A percentile compares a stretch with the other conserved stretches of the same genome.
These are phyloP conservation scores for Tursiops truncatus DNA, from an alignment of 2,113 vertebrate genomes.

Conservation along the genomic window DNA sequence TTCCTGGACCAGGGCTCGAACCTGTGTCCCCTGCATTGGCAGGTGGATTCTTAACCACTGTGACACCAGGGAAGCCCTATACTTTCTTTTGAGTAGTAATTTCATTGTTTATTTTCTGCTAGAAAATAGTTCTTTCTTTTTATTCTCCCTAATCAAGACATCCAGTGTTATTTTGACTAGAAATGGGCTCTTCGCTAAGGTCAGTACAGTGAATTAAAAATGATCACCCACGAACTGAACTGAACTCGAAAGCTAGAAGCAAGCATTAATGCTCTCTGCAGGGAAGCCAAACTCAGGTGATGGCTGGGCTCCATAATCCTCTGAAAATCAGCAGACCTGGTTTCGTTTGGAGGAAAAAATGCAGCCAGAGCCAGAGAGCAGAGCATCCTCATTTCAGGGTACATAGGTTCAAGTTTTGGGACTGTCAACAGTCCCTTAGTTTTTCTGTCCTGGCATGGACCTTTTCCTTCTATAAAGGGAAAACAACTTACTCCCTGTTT, in stretches of 20 bases:
- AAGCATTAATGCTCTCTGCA: not conserved
- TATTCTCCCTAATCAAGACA: not conserved
- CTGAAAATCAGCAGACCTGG: not conserved
- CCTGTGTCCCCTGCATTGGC: too few species aligned
- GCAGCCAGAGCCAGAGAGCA: not conserved
- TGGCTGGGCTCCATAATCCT: not conserved
- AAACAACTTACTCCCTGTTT: not conserved
- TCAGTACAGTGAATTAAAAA: not conserved
- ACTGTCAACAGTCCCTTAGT: not conserved
- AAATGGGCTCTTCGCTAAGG: not conserved
- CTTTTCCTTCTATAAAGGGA: not conserved
- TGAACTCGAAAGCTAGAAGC: not conserved
- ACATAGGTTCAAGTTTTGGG: not conserved
- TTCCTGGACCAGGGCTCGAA: too few species aligned
- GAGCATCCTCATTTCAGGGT: not conserved
- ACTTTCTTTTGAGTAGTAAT: not conserved
- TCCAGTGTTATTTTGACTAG: not conserved
- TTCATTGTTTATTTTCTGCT: constrained; percentile 14
- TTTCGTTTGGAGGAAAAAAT: not conserved
- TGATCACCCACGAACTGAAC: not conserved
- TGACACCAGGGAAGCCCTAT: not conserved
- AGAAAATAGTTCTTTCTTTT: not conserved
- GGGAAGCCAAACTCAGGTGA: not conserved
- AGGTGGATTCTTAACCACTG: too few species aligned
- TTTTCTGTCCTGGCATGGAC: not conserved